A percentile compares a stretch with the other conserved stretches of the same genome.
Evolutionary conservation across 2,113 vertebrate genomes (phyloP).

Genomic region (Cyprinodon variegatus): DNA sequence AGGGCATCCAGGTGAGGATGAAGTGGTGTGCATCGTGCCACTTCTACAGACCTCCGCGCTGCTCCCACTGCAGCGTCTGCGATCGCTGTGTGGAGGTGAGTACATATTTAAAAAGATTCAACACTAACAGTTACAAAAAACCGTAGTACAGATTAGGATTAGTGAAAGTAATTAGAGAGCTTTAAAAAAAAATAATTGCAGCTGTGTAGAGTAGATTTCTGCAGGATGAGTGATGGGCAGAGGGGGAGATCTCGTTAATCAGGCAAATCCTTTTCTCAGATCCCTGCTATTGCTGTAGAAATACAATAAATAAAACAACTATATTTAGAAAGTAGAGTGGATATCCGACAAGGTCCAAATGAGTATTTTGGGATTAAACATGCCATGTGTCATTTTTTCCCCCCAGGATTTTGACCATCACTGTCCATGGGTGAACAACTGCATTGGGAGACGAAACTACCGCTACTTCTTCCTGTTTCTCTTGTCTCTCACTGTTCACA

Average conservation of each 20-base stretch:
- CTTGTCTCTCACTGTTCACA: slow-evolving; percentile 91
- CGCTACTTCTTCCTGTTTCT: slow-evolving; percentile 98
- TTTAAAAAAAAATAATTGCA: slow-evolving; percentile 5
- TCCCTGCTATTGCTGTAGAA: slow-evolving; percentile 54
- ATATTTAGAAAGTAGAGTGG: slow-evolving; percentile 26
- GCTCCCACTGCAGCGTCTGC: slow-evolving; percentile 96
- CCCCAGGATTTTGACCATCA: slow-evolving; percentile 97
- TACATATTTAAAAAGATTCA: neutral
- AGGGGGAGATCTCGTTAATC: slow-evolving; percentile 68
- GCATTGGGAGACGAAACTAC: slow-evolving; percentile 95
- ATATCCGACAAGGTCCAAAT: neutral
- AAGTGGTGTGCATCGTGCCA: slow-evolving; percentile 97
- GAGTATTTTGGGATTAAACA: neutral
- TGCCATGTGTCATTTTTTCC: neutral
- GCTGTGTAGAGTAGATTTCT: slow-evolving; percentile 51
- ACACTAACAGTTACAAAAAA: neutral
- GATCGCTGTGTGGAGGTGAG: slow-evolving; percentile 98
- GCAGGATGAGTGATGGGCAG: slow-evolving; percentile 41
- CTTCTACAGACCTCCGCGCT: slow-evolving; percentile 94
- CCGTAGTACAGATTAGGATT: slow-evolving; percentile 2
- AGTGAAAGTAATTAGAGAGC: neutral
- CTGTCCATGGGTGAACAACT: slow-evolving; percentile 89
- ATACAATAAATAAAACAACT: slow-evolving; percentile 50
- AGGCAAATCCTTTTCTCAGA: slow-evolving; percentile 70
- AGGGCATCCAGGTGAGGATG: slow-evolving; percentile 96